Evolutionary conservation across 2,113 vertebrate species (phyloP).

Genomic region (Lontra canadensis): DNA sequence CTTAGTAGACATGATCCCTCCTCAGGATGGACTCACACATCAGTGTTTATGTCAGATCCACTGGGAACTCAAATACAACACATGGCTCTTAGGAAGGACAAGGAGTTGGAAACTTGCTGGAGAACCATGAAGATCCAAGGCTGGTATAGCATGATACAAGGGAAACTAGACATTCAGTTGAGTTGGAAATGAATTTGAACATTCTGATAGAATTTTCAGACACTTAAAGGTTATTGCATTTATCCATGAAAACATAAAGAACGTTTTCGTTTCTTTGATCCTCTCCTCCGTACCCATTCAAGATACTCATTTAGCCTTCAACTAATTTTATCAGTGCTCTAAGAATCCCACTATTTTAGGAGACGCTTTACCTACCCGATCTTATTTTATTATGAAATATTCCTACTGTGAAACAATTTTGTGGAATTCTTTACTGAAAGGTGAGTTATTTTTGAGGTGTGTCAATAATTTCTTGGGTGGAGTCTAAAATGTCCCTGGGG

Average conservation of each 20-base stretch:
- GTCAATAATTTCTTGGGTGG: background rate
- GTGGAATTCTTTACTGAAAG: constrained; percentile 33
- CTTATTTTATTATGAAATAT: constrained; percentile 31
- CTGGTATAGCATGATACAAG: background rate
- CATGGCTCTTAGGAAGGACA: background rate
- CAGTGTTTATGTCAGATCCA: constrained; percentile 19
- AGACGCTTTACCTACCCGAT: background rate
- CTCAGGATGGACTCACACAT: background rate
- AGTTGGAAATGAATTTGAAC: background rate
- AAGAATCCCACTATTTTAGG: background rate
- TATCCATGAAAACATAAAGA: constrained; percentile 21
- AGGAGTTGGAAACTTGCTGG: background rate
- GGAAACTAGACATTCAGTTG: background rate
- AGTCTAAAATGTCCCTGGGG: background rate
- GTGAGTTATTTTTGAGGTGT: constrained; percentile 2
- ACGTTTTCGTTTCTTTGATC: background rate
- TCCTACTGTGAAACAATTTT: background rate
- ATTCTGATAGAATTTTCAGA: constrained; percentile 32
- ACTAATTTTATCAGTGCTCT: background rate
- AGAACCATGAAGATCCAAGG: background rate
- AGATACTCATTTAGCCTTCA: background rate
- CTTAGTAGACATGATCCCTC: constrained; percentile 18
- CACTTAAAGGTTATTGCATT: background rate
- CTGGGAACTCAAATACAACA: background rate
- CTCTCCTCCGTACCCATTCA: background rate